Evolutionary conservation across 2,113 vertebrate genomes (phyloP), one percentile per base, ranked within the genome.

Genomic region (Sphaerodactylus townsendi): DNA sequence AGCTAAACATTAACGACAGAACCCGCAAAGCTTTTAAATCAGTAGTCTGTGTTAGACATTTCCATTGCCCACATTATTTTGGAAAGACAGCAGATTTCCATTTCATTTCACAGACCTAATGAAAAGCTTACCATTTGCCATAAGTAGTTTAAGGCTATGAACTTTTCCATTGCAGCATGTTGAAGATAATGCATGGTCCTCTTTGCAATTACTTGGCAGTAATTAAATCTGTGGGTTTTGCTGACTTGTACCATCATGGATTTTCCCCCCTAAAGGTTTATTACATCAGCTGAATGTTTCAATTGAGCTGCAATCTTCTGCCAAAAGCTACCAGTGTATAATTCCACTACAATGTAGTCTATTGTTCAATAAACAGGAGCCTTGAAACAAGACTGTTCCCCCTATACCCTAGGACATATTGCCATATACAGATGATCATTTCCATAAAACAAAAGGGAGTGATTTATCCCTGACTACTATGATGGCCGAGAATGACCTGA

Each of bases 151-250:
- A 90, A 91, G 77, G 83, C 69, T 87, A 89, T 73, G 81, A 80
- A 78, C 37, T 88, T 85, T 90, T 87, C 78, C 65, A 84, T 84
- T 89, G 73, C 28, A 74, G 74, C 80, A 53, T 88, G 90, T 85
- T 95, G 93, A 91, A 86, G 91, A 91, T 93, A 93, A 94, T 84
- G 82, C 68, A 90, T 92, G 83, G 76, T 85, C 86, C 90, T 92
- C 87, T 85, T 79, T 91, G 88, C 88, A 93, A 93, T 94, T 94
- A 85, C 83, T 92, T 10, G 78, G 30, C 35, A 91, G 64, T 93
- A 94, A 88, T 92, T 94, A 93, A 94, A 88, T 92, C 70, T 90
- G 77, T 84, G 81, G 76, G 69, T 86, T 93, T 87, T 90, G 75
- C 88, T 92, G 85, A 89, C 86, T 92, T 89, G 10, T 86, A 90